These are phyloP conservation scores for Sebastes baramenuke DNA, from an alignment of 2,797 vertebrate genomes.

Conservation along the genomic window DNA sequence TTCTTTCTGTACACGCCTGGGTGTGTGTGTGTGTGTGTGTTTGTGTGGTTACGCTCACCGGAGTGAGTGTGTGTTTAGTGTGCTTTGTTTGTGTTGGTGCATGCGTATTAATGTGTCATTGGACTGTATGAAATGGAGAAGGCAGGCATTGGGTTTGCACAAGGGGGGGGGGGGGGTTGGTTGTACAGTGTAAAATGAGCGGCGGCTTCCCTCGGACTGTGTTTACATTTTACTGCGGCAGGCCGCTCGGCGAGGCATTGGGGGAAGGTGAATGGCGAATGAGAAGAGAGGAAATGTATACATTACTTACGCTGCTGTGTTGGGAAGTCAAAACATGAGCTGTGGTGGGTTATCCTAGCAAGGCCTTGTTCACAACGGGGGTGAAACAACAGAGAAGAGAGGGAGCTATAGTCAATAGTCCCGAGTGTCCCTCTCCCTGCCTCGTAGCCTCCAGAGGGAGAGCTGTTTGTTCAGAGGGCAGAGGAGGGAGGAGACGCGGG, in stretches of 20 bases:
- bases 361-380: constrained; percentile 24
- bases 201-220: constrained; percentile 41
- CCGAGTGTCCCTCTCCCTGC: constrained; percentile 24
- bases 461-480: constrained; percentile 63
- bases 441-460: constrained; percentile 39
- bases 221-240: constrained; percentile 61
- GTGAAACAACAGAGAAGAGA: constrained; percentile 33
- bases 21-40: constrained; percentile 3
- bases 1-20: not conserved
- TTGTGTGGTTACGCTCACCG: not conserved
- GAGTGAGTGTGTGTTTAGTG: not conserved
- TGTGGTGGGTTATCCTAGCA: not conserved
- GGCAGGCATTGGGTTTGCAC: constrained; percentile 16
- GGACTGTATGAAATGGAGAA: constrained; percentile 50
- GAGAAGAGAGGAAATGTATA: constrained; percentile 31
- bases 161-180: not conserved
- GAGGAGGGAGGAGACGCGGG: constrained; percentile 28
- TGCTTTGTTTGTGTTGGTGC: constrained; percentile 41
- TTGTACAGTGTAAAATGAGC: constrained; percentile 47
- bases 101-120: constrained; percentile 41
- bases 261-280: constrained; percentile 4
- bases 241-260: not conserved
- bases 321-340: constrained; percentile 32
- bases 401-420: constrained; percentile 28
- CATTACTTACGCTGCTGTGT: constrained; percentile 17